Conservation (phyloP, 2,113 vertebrate genomes). For the Butastur rufipennis region DNA sequence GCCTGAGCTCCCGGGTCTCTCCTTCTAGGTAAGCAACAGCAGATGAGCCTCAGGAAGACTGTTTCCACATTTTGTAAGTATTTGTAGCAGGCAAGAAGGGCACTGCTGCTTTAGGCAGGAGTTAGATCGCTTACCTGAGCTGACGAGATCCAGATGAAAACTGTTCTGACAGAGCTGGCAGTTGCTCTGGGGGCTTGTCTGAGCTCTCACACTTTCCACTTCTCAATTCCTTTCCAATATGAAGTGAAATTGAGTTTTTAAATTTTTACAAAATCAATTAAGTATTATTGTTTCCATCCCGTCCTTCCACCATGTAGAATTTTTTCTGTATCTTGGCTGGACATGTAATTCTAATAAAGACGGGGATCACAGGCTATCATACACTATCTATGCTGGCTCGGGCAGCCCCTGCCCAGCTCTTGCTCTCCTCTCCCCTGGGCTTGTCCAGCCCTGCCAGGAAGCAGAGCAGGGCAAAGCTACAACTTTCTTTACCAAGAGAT, state of each 20-base stretch:
- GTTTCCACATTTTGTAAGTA: neutral
- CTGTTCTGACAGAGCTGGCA: neutral
- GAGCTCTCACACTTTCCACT: neutral
- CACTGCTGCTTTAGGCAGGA: neutral
- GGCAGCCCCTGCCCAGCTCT: neutral
- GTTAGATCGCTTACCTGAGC: neutral
- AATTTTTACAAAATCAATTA: neutral
- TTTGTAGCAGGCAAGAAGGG: neutral
- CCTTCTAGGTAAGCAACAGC: neutral
- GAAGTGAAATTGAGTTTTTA: neutral
- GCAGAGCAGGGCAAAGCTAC: neutral
- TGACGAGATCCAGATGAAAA: neutral
- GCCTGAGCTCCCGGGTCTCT: neutral
- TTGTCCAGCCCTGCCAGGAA: neutral
- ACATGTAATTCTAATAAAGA: neutral
- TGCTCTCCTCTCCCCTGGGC: neutral
- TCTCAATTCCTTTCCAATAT: neutral
- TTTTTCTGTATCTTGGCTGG: neutral
- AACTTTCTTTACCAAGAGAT: neutral
- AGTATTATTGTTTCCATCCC: neutral
- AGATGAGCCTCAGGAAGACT: neutral
- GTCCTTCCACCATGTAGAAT: neutral
- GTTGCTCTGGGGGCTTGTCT: neutral
- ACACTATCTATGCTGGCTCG: neutral
- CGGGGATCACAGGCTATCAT: neutral